phyloP scores from a whole-genome alignment of 2,113 vertebrate genomes.

The Malurus cyaneus region DNA sequence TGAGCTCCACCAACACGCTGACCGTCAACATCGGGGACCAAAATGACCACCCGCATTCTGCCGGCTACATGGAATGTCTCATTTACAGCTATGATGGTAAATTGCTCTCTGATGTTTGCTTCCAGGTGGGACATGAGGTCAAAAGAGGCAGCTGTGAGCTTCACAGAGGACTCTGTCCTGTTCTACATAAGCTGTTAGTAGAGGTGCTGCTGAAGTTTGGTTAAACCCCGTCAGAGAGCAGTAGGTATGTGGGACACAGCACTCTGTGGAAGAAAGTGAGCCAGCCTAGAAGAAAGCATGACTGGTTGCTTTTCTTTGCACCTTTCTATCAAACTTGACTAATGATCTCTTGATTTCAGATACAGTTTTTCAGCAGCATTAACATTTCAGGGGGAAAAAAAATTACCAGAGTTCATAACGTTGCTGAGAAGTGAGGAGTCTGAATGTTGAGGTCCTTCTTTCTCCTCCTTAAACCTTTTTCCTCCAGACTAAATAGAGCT shows the following conservation, averaged over 20 bases:
- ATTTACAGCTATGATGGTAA: constrained; percentile 86
- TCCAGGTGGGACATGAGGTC: background rate
- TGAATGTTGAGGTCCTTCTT: background rate
- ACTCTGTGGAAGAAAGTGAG: background rate
- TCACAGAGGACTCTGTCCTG: background rate
- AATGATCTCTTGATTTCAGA: background rate
- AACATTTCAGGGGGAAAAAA: background rate
- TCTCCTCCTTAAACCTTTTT: background rate
- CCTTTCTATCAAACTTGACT: background rate
- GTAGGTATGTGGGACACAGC: background rate
- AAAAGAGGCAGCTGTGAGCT: background rate
- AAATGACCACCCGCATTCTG: constrained; percentile 85
- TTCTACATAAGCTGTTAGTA: background rate
- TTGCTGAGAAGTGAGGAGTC: background rate
- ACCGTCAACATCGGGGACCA: constrained; percentile 83
- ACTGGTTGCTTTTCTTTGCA: background rate
- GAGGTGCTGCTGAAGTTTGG: background rate
- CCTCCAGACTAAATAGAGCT: background rate
- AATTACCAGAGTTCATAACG: background rate
- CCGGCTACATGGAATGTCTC: constrained; percentile 83
- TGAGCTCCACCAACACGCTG: constrained; percentile 85
- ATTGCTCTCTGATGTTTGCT: background rate
- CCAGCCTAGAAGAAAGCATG: background rate
- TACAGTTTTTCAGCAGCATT: background rate
- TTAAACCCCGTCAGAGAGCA: background rate